Conservation (phyloP, 2,113 vertebrate species). For the Motacilla tschutschensis region DNA sequence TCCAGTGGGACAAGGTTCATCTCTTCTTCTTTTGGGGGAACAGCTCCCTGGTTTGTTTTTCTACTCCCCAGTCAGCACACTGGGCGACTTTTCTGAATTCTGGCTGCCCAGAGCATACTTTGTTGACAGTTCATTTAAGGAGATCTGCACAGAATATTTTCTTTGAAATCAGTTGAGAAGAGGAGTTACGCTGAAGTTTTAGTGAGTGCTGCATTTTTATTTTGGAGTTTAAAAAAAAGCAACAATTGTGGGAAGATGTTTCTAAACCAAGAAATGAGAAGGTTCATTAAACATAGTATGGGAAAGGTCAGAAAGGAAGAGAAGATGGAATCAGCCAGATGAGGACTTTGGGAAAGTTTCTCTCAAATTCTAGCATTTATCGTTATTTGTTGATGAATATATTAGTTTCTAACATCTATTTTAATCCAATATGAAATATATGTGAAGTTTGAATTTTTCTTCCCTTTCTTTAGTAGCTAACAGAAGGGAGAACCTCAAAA, state of each 20-base stretch:
- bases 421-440: neutral
- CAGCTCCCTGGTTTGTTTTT: slow-evolving; percentile 35
- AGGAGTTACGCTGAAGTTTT: slow-evolving; percentile 12
- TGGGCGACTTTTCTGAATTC: slow-evolving; percentile 31
- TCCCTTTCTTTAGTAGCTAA: neutral
- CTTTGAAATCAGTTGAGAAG: slow-evolving; percentile 38
- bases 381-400: neutral
- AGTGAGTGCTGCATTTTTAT: slow-evolving; percentile 20
- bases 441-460: neutral
- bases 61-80: neutral
- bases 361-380: neutral
- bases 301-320: slow-evolving; percentile 41
- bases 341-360: neutral
- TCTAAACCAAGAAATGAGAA: slow-evolving; percentile 14
- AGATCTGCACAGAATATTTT: slow-evolving; percentile 38
- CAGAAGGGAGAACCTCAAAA: neutral
- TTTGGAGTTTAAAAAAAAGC: slow-evolving; percentile 5
- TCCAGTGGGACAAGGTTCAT: neutral
- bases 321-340: neutral
- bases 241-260: slow-evolving; percentile 13
- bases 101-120: neutral
- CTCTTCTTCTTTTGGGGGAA: slow-evolving; percentile 21
- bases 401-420: neutral
- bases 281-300: slow-evolving; percentile 6
- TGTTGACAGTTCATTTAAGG: slow-evolving; percentile 65